phyloP scores from a whole-genome alignment of 1,140 invertebrate species.

The Drosophila burlai region DNA sequence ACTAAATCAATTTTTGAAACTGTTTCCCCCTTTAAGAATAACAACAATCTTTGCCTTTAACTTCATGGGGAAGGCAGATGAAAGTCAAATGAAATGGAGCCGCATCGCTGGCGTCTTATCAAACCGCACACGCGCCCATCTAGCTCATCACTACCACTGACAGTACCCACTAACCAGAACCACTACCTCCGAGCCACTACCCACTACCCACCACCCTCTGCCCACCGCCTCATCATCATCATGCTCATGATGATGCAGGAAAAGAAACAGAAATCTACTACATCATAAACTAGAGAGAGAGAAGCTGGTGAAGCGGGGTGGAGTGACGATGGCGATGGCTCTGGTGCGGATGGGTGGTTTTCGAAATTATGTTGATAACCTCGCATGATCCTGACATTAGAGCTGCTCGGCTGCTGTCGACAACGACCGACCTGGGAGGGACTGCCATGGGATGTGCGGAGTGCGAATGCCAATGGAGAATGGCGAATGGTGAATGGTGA shows the following conservation, averaged over 20 bases:
- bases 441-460: slow-evolving; percentile 5
- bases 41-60: slow-evolving; percentile 7
- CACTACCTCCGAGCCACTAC: background rate
- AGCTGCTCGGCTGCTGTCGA: slow-evolving; percentile 52
- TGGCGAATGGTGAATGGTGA: background rate
- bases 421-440: slow-evolving; percentile 32
- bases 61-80: slow-evolving; percentile 8
- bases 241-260: slow-evolving; percentile 28
- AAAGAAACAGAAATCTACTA: slow-evolving; percentile 67
- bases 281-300: slow-evolving; percentile 76
- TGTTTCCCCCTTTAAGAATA: slow-evolving; percentile 4
- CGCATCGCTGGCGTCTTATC: slow-evolving; percentile 65
- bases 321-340: slow-evolving; percentile 9
- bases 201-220: slow-evolving; percentile 1
- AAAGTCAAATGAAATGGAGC: slow-evolving; percentile 53
- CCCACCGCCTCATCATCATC: slow-evolving; percentile 18
- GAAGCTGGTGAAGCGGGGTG: slow-evolving; percentile 47
- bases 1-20: too few species aligned
- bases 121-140: slow-evolving; percentile 76
- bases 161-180: slow-evolving; percentile 9
- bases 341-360: slow-evolving; percentile 52
- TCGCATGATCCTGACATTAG: slow-evolving; percentile 81
- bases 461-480: slow-evolving; percentile 26
- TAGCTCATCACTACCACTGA: slow-evolving; percentile 22
- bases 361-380: slow-evolving; percentile 80